A percentile compares a stretch with the other conserved stretches of the same genome.
Conservation (phyloP, 1,140 invertebrate genomes). For the Spodoptera litura region DNA sequence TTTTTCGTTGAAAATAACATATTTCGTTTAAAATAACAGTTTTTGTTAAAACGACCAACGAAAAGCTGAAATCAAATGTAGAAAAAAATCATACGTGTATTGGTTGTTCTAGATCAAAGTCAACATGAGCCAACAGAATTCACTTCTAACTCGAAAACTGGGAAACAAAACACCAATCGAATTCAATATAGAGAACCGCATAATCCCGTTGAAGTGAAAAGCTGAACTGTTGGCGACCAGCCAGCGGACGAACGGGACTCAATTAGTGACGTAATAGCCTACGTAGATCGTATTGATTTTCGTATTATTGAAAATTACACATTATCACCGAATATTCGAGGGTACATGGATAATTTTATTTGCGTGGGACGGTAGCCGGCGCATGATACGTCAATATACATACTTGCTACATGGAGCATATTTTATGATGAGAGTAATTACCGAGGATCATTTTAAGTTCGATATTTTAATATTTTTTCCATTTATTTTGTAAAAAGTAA, state of each 20-base stretch:
- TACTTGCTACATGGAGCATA: not conserved
- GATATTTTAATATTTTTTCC: too few relatives aligned
- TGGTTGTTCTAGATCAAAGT: slow-evolving; percentile 11
- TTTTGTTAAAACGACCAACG: too few relatives aligned
- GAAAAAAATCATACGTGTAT: too few relatives aligned
- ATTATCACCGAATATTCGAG: slow-evolving; percentile 38
- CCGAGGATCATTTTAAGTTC: not conserved
- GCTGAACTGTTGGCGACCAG: slow-evolving; percentile 36
- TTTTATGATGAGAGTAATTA: slow-evolving; percentile 9
- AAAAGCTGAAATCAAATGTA: too few relatives aligned
- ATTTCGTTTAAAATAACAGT: too few relatives aligned
- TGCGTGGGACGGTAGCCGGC: slow-evolving; percentile 14
- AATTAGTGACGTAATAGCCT: slow-evolving; percentile 43
- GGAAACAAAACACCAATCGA: slow-evolving; percentile 42
- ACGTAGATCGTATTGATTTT: slow-evolving; percentile 43
- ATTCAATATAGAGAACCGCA: slow-evolving; percentile 41
- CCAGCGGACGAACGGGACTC: slow-evolving; percentile 36
- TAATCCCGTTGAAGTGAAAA: slow-evolving; percentile 45
- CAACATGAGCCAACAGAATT: slow-evolving; percentile 17
- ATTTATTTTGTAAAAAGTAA: too few relatives aligned
- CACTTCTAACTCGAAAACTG: slow-evolving; percentile 33
- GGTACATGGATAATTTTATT: slow-evolving; percentile 34
- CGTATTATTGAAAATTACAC: slow-evolving; percentile 47
- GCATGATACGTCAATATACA: slow-evolving; percentile 17
- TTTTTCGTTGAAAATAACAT: too few relatives aligned